These are phyloP conservation scores for Oryzias woworae DNA, from an alignment of 2,113 vertebrate genomes.

Conservation along the genomic window DNA sequence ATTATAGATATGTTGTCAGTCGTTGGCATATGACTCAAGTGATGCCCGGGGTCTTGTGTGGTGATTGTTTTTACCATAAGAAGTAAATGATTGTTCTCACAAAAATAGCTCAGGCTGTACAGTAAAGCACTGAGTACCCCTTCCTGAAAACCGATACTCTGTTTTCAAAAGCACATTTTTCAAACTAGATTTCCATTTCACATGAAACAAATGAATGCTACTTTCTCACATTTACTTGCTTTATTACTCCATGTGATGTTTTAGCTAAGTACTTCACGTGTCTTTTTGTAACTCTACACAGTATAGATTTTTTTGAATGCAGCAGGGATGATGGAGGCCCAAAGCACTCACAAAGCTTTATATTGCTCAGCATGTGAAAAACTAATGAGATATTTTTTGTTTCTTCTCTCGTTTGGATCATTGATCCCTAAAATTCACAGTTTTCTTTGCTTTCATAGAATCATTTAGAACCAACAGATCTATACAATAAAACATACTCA, in stretches of 20 bases:
- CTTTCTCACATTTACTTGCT: not conserved
- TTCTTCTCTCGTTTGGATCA: not conserved
- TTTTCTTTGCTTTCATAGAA: not conserved
- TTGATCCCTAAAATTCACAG: not conserved
- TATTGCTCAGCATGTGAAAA: slow-evolving; percentile 11
- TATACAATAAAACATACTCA: no score
- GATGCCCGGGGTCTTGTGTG: no score
- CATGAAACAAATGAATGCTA: not conserved
- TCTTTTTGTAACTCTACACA: not conserved
- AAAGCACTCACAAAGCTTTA: slow-evolving; percentile 6
- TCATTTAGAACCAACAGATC: not conserved
- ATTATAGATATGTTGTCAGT: slow-evolving; percentile 10
- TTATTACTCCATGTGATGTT: not conserved
- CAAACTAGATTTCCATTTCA: not conserved
- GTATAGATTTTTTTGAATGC: not conserved
- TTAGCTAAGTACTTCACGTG: not conserved
- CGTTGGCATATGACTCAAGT: slow-evolving; percentile 2
- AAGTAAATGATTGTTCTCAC: slow-evolving; percentile 23
- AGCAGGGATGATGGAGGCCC: not conserved
- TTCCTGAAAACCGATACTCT: slow-evolving; percentile 2
- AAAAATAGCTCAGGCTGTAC: not conserved
- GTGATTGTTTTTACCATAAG: not conserved
- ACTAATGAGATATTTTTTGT: slow-evolving; percentile 11
- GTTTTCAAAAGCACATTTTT: slow-evolving; percentile 4
- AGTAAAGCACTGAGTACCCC: not conserved